These are phyloP conservation scores for Tylochromis polylepis DNA, from an alignment of 2,113 vertebrate species.

Conservation along the genomic window DNA sequence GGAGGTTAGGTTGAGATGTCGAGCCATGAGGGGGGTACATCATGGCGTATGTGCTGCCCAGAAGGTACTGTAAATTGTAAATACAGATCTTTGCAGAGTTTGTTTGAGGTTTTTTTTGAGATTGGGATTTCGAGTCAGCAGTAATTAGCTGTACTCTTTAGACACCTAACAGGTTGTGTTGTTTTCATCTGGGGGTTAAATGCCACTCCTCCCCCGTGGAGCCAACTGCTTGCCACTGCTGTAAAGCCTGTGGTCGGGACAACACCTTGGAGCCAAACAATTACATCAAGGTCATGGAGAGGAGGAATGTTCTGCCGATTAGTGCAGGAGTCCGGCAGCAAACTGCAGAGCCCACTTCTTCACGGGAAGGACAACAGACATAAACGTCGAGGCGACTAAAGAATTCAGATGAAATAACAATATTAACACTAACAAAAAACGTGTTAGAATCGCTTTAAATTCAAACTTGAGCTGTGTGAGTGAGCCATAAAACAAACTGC, in stretches of 20 bases:
- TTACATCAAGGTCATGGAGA: slow-evolving; percentile 71
- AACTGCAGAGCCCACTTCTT: background rate
- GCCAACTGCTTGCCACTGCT: slow-evolving; percentile 6
- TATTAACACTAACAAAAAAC: background rate
- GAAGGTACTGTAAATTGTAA: background rate
- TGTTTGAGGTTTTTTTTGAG: background rate
- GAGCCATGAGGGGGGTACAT: background rate
- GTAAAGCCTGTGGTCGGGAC: slow-evolving; percentile 37
- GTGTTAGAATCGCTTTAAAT: background rate
- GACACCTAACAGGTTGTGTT: slow-evolving; percentile 50
- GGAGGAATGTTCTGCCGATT: slow-evolving; percentile 65
- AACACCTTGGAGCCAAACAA: slow-evolving; percentile 64
- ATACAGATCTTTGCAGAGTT: background rate
- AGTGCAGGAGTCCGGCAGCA: slow-evolving; percentile 27
- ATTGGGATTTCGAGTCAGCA: slow-evolving; percentile 21
- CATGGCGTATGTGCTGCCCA: background rate
- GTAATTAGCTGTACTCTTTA: slow-evolving; percentile 49
- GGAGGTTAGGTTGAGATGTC: background rate
- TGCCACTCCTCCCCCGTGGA: slow-evolving; percentile 18
- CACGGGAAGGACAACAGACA: background rate
- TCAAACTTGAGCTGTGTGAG: background rate
- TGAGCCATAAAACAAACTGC: background rate
- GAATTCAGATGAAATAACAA: background rate
- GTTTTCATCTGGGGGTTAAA: slow-evolving; percentile 53
- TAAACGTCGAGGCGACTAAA: background rate